Conservation (phyloP, 2,113 vertebrate genomes). For the Ictalurus furcatus region DNA sequence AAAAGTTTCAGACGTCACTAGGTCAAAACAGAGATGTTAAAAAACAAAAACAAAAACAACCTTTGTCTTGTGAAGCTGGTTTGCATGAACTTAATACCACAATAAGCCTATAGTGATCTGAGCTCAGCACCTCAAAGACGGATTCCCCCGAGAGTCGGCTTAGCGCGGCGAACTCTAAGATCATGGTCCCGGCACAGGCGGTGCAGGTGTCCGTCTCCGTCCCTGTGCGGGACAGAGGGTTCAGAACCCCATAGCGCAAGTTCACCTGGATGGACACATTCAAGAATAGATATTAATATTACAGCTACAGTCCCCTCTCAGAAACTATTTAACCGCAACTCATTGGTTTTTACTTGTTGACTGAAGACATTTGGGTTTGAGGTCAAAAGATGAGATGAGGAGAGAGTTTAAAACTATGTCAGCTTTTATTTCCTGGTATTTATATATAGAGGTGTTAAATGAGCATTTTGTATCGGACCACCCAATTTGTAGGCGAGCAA, state of each 20-base stretch:
- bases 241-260: slow-evolving; percentile 88
- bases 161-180: slow-evolving; percentile 96
- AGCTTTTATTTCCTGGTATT: too few species aligned
- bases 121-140: slow-evolving; percentile 87
- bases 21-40: background rate
- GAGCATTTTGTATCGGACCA: too few species aligned
- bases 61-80: background rate
- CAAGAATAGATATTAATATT: background rate
- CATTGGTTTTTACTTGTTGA: too few species aligned
- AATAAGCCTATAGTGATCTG: background rate
- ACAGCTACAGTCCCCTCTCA: background rate
- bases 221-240: slow-evolving; percentile 91
- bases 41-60: background rate
- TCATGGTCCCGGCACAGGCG: slow-evolving; percentile 95
- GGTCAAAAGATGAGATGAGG: too few species aligned
- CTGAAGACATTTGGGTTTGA: too few species aligned
- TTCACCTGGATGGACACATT: slow-evolving; percentile 79
- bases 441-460: too few species aligned
- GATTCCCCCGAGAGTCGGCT: slow-evolving; percentile 94
- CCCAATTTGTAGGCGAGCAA: too few species aligned
- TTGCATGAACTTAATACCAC: background rate
- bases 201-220: slow-evolving; percentile 98
- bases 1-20: background rate
- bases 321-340: too few species aligned
- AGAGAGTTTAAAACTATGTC: too few species aligned